A percentile compares a stretch with the other conserved stretches of the same genome.
phyloP scores from a whole-genome alignment of 2,113 vertebrate species.

The Microcebus ravelobensis region DNA sequence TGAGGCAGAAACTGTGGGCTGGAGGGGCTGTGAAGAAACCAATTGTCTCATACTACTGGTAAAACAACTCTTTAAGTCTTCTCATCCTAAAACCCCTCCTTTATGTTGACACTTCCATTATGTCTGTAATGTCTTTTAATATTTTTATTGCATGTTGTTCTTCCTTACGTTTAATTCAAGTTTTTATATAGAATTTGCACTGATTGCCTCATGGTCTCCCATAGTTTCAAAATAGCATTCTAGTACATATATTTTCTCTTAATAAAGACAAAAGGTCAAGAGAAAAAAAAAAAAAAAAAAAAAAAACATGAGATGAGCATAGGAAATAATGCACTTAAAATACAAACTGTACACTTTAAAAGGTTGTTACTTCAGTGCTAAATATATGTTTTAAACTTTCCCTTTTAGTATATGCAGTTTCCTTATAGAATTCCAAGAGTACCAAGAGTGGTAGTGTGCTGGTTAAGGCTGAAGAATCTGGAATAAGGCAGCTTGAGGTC shows the following conservation, averaged over 20 bases:
- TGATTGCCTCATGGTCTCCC: neutral
- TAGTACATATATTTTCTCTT: neutral
- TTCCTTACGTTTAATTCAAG: neutral
- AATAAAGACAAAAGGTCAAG: neutral
- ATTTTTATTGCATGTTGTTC: neutral
- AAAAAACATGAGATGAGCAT: neutral
- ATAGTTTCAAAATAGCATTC: neutral
- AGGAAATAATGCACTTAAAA: neutral
- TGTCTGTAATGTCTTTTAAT: neutral
- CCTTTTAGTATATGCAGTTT: neutral
- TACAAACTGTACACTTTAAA: neutral
- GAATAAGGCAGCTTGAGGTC: fast-evolving
- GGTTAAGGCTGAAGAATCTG: fast-evolving
- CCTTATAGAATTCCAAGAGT: neutral
- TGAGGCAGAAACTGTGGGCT: neutral
- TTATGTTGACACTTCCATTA: neutral
- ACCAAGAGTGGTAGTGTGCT: neutral
- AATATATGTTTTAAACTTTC: neutral
- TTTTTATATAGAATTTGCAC: neutral
- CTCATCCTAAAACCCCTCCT: neutral
- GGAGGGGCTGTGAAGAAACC: neutral
- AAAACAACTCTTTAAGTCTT: neutral
- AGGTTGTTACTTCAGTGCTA: neutral
- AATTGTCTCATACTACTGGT: neutral
- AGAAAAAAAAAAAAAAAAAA: neutral